Conservation (phyloP, 2,113 vertebrate species). For the Desmodus rotundus region DNA sequence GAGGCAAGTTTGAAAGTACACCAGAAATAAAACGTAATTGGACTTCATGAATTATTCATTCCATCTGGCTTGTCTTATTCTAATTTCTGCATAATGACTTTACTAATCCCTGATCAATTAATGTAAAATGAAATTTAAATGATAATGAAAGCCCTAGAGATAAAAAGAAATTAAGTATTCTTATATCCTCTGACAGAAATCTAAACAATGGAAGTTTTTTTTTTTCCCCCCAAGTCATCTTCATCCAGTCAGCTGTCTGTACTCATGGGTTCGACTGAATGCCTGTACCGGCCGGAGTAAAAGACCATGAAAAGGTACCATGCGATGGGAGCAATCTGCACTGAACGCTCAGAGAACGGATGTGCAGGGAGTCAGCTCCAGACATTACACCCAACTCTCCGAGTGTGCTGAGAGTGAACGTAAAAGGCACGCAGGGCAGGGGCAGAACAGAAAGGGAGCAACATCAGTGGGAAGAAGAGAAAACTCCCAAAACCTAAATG, state of each 20-base stretch:
- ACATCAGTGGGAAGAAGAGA: not conserved
- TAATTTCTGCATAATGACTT: slow-evolving; percentile 83
- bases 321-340: not conserved
- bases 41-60: slow-evolving; percentile 85
- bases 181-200: slow-evolving; percentile 77
- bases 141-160: slow-evolving; percentile 85
- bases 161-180: slow-evolving; percentile 83
- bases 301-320: slow-evolving; percentile 14
- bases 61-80: slow-evolving; percentile 78
- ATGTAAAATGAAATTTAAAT: slow-evolving; percentile 87
- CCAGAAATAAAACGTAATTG: slow-evolving; percentile 78
- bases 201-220: slow-evolving; percentile 79
- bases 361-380: not conserved
- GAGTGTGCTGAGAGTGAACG: not conserved
- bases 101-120: slow-evolving; percentile 88
- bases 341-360: not conserved
- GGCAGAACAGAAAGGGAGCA: not conserved
- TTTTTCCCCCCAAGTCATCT: slow-evolving; percentile 42
- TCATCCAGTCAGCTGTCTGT: slow-evolving; percentile 51
- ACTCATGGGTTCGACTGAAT: not conserved
- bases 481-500: not conserved
- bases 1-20: slow-evolving; percentile 78
- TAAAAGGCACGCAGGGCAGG: not conserved
- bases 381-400: not conserved
- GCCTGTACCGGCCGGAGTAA: not conserved